These are phyloP conservation scores for Trachelus iudaicus DNA, from an alignment of 2,888 invertebrate species.

Conservation along the genomic window DNA sequence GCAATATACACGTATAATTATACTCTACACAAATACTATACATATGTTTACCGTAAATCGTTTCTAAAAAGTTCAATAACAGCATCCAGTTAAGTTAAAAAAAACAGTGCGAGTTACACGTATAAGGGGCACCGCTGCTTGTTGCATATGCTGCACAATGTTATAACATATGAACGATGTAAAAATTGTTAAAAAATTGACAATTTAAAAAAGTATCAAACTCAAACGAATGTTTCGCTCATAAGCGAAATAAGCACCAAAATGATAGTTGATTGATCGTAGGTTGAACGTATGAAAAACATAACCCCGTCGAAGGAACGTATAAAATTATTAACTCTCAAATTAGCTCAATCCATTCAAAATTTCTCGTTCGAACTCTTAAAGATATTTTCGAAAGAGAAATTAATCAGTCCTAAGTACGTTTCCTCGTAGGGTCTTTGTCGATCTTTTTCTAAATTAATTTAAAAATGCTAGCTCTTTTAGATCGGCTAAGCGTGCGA, in stretches of 20 bases:
- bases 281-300: not conserved
- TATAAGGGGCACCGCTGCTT: constrained; percentile 39
- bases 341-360: not conserved
- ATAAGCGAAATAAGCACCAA: not conserved
- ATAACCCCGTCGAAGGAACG: not conserved
- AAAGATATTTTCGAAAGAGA: not conserved
- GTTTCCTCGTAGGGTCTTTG: not conserved
- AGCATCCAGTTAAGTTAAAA: not conserved
- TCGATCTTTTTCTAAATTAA: not conserved
- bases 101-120: not conserved
- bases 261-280: not conserved
- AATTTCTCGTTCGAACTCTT: not conserved
- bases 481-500: constrained; percentile 67
- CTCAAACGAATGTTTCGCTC: not conserved
- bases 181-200: not conserved
- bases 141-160: constrained; percentile 40
- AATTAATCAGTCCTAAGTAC: not conserved
- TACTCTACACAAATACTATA: not conserved
- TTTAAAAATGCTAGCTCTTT: constrained; percentile 44
- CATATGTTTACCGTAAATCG: not conserved
- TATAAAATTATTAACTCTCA: not conserved
- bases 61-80: not conserved
- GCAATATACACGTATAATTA: not conserved
- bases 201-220: not conserved
- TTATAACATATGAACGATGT: not conserved